A percentile compares a stretch with the other conserved stretches of the same genome.
These are phyloP conservation scores for Danio choprae DNA, from an alignment of 2,797 vertebrate species.

Conservation along the genomic window DNA sequence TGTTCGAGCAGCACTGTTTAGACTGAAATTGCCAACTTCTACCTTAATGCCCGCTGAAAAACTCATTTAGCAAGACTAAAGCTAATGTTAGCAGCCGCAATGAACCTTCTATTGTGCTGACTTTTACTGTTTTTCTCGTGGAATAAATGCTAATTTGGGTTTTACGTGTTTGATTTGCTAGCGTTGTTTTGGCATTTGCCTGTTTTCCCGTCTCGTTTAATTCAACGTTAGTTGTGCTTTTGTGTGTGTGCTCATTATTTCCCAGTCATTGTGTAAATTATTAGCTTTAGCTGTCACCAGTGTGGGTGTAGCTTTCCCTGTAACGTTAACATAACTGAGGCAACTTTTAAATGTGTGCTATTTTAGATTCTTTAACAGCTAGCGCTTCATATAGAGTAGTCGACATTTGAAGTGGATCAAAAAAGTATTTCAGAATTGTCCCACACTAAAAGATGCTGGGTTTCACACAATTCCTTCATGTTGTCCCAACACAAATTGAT, in stretches of 20 bases:
- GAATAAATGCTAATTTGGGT: too few relatives aligned
- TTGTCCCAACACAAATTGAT: too few relatives aligned
- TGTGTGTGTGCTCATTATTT: not conserved
- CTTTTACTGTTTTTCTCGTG: not conserved
- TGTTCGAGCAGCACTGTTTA: not conserved
- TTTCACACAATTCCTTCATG: too few relatives aligned
- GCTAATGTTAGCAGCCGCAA: slow-evolving; percentile 34
- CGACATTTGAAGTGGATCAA: too few relatives aligned
- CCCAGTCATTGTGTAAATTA: not conserved
- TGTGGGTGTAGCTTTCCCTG: too few relatives aligned
- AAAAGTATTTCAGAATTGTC: too few relatives aligned
- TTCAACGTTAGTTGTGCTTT: not conserved
- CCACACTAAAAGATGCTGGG: too few relatives aligned
- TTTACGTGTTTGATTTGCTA: not conserved
- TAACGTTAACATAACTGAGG: too few relatives aligned
- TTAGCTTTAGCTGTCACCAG: too few relatives aligned
- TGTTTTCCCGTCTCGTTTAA: not conserved
- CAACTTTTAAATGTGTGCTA: rapidly evolving
- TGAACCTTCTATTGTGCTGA: not conserved
- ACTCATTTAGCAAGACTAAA: not conserved
- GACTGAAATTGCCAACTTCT: not conserved
- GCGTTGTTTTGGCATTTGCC: not conserved
- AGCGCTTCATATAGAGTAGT: not conserved
- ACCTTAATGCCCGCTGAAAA: too few relatives aligned
- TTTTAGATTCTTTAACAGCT: not conserved